A percentile compares a stretch with the other conserved stretches of the same genome.
Conservation (phyloP, 1,140 invertebrate genomes). For the Mamestra configurata region DNA sequence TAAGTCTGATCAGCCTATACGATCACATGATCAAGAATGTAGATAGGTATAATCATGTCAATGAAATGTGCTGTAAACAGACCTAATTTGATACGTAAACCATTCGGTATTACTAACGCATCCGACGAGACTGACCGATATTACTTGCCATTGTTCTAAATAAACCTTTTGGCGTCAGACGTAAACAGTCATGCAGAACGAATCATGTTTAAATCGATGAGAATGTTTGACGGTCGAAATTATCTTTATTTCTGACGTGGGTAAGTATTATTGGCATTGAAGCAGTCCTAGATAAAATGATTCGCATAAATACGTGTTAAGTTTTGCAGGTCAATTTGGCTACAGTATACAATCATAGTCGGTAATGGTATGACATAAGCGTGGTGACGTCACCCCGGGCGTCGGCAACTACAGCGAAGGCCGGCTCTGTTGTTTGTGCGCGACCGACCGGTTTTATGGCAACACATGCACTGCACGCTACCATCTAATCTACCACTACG, state of each 20-base stretch:
- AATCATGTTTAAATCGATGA: slow-evolving; percentile 67
- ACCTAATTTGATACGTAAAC: neutral
- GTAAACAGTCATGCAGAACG: slow-evolving; percentile 66
- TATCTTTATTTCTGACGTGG: slow-evolving; percentile 38
- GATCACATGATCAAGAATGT: neutral
- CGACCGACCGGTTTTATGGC: slow-evolving; percentile 76
- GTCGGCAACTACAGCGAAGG: slow-evolving; percentile 78
- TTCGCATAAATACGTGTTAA: slow-evolving; percentile 41
- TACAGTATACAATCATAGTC: slow-evolving; percentile 50
- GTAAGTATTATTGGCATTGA: slow-evolving; percentile 44
- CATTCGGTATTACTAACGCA: neutral
- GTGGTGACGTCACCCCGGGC: slow-evolving; percentile 81
- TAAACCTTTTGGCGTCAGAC: slow-evolving; percentile 56
- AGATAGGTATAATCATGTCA: neutral
- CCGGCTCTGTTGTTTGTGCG: slow-evolving; percentile 70
- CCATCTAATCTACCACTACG: slow-evolving; percentile 23
- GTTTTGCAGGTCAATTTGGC: slow-evolving; percentile 58
- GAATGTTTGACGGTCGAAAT: slow-evolving; percentile 51
- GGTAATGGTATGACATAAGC: slow-evolving; percentile 82
- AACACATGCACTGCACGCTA: slow-evolving; percentile 64
- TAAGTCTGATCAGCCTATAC: neutral
- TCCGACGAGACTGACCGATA: neutral
- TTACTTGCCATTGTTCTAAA: slow-evolving; percentile 59
- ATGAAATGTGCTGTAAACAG: neutral
- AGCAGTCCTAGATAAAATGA: slow-evolving; percentile 27